These are phyloP conservation scores for Amiota minor DNA, from an alignment of 2,888 invertebrate species.

Conservation along the genomic window DNA sequence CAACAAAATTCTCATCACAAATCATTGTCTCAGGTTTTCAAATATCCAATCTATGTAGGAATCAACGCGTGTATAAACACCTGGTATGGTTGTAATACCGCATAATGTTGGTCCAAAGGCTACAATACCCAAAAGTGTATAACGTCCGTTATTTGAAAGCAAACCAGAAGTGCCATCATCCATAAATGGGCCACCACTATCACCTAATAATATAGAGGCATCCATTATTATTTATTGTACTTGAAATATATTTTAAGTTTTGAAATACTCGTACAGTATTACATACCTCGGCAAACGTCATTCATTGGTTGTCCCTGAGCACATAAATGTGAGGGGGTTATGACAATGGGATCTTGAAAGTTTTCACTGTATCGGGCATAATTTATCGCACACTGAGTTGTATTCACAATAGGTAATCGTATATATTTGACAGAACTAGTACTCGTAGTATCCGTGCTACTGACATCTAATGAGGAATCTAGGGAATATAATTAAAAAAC, in stretches of 20 bases:
- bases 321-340: constrained; percentile 71
- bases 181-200: constrained; percentile 73
- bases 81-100: constrained; percentile 69
- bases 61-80: constrained; percentile 73
- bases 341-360: constrained; percentile 72
- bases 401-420: constrained; percentile 73
- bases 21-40: constrained; percentile 31
- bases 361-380: constrained; percentile 72
- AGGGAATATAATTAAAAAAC: too few species aligned
- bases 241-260: background rate
- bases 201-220: constrained; percentile 53
- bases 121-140: constrained; percentile 67
- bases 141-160: constrained; percentile 50
- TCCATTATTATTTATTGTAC: background rate
- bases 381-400: constrained; percentile 70
- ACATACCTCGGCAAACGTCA: constrained; percentile 71
- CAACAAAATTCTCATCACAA: background rate
- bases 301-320: constrained; percentile 71
- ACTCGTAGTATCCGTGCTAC: constrained; percentile 47
- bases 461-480: too few species aligned
- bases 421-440: constrained; percentile 69
- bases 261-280: background rate
- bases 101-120: constrained; percentile 71
- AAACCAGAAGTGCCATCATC: constrained; percentile 61
- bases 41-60: constrained; percentile 73